Conservation (phyloP, 2,888 invertebrate species). For the Dyspetes luteomarginatus region DNA sequence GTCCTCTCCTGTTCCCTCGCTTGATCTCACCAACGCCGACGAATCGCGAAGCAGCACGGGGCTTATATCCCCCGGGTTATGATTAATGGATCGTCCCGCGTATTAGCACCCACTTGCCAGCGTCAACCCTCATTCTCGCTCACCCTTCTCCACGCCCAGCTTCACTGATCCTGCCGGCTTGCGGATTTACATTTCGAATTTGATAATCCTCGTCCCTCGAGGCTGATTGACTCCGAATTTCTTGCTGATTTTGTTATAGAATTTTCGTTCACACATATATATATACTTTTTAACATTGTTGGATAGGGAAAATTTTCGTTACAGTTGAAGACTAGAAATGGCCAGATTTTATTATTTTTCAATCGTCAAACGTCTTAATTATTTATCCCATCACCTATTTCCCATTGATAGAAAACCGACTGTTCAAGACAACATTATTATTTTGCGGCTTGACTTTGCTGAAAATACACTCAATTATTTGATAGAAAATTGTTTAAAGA, state of each 20-base stretch:
- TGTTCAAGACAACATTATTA: no score
- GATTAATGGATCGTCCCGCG: slow-evolving; percentile 82
- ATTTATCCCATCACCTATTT: no score
- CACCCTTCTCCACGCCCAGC: slow-evolving; percentile 63
- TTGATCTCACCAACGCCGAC: not conserved
- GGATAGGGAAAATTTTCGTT: no score
- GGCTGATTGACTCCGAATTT: slow-evolving; percentile 77
- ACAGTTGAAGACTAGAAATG: no score
- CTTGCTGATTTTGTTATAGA: slow-evolving; percentile 52
- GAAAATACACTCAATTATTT: no score
- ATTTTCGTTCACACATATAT: slow-evolving; percentile 13
- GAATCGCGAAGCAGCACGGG: slow-evolving; percentile 39
- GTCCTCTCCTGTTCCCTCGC: not conserved
- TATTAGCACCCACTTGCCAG: slow-evolving; percentile 81
- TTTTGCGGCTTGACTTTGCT: no score
- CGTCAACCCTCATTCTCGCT: slow-evolving; percentile 55
- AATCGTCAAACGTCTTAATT: no score
- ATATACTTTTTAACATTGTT: no score
- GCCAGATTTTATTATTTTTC: no score
- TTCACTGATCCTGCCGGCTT: slow-evolving; percentile 53
- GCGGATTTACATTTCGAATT: slow-evolving; percentile 82
- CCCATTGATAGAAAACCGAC: no score
- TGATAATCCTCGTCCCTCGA: slow-evolving; percentile 80
- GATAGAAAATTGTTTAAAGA: no score
- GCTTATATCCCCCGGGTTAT: slow-evolving; percentile 77